Conservation (phyloP, 2,888 invertebrate species). For the Phrixothrix hirtus region DNA sequence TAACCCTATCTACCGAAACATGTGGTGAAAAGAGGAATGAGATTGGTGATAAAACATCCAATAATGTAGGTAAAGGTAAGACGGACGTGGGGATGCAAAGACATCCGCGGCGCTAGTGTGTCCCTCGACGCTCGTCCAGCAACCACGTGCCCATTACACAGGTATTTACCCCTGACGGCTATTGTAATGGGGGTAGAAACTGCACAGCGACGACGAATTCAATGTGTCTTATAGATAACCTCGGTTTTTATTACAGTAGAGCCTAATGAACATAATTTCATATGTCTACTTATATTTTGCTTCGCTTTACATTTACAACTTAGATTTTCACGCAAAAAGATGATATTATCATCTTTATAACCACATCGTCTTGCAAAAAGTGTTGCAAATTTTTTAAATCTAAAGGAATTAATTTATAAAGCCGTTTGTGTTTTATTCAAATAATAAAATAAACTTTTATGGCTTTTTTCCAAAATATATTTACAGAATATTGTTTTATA, state of each 20-base stretch:
- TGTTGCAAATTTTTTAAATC: too few relatives aligned
- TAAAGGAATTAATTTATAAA: too few relatives aligned
- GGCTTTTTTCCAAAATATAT: too few relatives aligned
- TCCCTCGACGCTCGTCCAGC: conserved; percentile 49
- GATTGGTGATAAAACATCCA: conserved; percentile 48
- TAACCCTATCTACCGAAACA: conserved; percentile 43
- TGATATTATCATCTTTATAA: too few relatives aligned
- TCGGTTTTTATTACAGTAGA: neutral
- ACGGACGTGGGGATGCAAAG: conserved; percentile 31
- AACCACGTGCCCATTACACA: conserved; percentile 52
- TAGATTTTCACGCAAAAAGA: too few relatives aligned
- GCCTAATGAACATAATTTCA: too few relatives aligned
- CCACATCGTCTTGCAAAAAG: too few relatives aligned
- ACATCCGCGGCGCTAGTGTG: conserved; percentile 37
- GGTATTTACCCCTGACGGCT: conserved; percentile 50
- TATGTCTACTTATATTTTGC: too few relatives aligned
- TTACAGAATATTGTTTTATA: too few relatives aligned
- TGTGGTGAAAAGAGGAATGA: conserved; percentile 45
- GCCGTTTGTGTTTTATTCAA: too few relatives aligned
- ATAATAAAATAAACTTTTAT: too few relatives aligned
- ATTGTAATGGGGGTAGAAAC: conserved; percentile 49
- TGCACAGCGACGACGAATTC: conserved; percentile 35
- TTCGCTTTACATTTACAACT: too few relatives aligned
- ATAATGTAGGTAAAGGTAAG: conserved; percentile 44
- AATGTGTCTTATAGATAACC: conserved; percentile 22